A percentile compares a stretch with the other conserved stretches of the same genome.
These are phyloP conservation scores for Ascidia mentula DNA, from an alignment of 23 tunicate species.

Conservation along the genomic window DNA sequence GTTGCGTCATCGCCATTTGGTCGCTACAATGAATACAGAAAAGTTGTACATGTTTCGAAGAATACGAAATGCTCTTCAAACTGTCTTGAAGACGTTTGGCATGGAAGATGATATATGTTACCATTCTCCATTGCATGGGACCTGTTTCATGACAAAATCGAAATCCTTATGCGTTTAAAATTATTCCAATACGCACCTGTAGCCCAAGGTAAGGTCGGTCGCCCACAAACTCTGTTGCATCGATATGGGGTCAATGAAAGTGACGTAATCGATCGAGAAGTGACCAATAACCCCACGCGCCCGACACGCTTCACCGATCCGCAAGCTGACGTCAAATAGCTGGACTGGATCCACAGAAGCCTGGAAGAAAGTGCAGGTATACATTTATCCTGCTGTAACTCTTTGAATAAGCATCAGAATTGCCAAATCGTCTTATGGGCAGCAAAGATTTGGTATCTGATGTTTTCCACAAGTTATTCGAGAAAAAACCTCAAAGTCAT, in stretches of 20 bases:
- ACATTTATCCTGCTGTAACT: not conserved
- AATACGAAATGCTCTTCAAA: not conserved
- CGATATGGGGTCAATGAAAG: slow-evolving; percentile 65
- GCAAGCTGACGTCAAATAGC: slow-evolving; percentile 42
- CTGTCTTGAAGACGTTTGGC: not conserved
- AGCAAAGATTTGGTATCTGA: too few species aligned
- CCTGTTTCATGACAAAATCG: not conserved
- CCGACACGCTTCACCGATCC: slow-evolving; percentile 88
- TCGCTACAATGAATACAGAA: slow-evolving; percentile 34
- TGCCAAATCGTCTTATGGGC: too few species aligned
- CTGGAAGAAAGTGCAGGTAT: slow-evolving; percentile 21
- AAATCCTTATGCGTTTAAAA: too few species aligned
- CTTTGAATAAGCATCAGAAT: too few species aligned
- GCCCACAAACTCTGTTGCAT: slow-evolving; percentile 83
- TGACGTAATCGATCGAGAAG: slow-evolving; percentile 74
- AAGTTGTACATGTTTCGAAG: not conserved
- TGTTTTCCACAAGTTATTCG: too few species aligned
- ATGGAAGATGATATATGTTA: not conserved
- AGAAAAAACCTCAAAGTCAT: too few species aligned
- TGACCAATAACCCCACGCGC: slow-evolving; percentile 89
- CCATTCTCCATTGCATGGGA: not conserved
- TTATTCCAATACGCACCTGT: too few species aligned
- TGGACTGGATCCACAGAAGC: slow-evolving; percentile 78
- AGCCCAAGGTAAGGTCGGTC: slow-evolving; percentile 78
- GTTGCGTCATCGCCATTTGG: slow-evolving; percentile 84